Percentiles rank a stretch among this genome's conserved stretches.
Conservation (phyloP, 2,888 invertebrate species). For the Clanis bilineata region DNA sequence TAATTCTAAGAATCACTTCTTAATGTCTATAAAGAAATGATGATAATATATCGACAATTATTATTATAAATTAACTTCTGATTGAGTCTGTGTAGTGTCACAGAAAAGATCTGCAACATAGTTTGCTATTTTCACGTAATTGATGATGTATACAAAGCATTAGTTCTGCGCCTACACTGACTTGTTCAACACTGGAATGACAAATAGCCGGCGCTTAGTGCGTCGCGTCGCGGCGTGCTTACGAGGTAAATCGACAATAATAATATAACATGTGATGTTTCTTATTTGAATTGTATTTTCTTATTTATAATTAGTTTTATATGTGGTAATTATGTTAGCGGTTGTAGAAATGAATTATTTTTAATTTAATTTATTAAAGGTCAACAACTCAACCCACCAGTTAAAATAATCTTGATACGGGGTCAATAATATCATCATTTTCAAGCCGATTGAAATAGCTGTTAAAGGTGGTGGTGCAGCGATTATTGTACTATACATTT, state of each 20-base stretch:
- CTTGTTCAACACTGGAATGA: not conserved
- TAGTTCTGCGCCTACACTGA: not conserved
- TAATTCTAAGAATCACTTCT: too few relatives aligned
- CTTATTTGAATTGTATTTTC: not conserved
- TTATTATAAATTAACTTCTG: too few relatives aligned
- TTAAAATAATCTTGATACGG: not conserved
- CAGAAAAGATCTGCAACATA: not conserved
- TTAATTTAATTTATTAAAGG: too few relatives aligned
- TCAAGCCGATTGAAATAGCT: not conserved
- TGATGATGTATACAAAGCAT: not conserved
- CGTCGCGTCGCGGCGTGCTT: not conserved
- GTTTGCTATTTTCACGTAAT: not conserved
- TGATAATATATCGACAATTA: too few relatives aligned
- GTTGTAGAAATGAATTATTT: not conserved
- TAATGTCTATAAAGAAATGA: too few relatives aligned
- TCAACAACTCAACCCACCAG: not conserved
- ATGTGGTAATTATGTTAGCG: not conserved
- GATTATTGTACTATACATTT: too few relatives aligned
- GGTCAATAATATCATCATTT: not conserved
- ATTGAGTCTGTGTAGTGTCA: too few relatives aligned
- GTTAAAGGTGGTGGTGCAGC: too few relatives aligned
- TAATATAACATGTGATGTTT: not conserved
- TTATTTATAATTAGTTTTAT: not conserved
- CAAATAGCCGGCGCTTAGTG: not conserved
- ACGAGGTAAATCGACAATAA: not conserved